Evolutionary conservation across 2,113 vertebrate species (phyloP).

Genomic region (Loxodonta africana): DNA sequence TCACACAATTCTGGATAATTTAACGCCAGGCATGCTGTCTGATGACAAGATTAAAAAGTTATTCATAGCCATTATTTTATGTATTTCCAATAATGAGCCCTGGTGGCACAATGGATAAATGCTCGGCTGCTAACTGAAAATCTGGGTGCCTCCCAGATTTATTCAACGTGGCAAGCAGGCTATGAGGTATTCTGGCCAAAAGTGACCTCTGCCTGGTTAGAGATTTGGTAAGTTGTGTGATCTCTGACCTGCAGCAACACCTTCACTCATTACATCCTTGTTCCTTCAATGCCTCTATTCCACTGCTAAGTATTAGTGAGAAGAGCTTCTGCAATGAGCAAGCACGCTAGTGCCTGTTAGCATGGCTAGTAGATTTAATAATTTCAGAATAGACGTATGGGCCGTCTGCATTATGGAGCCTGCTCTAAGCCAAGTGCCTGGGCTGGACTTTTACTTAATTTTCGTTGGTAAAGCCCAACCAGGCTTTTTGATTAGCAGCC

Average conservation of each 20-base stretch:
- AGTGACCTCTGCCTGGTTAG: background rate
- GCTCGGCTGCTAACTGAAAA: background rate
- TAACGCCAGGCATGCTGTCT: constrained; percentile 70
- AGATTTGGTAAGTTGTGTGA: background rate
- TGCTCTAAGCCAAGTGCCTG: background rate
- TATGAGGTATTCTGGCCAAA: background rate
- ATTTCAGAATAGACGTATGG: background rate
- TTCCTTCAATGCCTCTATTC: background rate
- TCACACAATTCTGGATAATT: constrained; percentile 72
- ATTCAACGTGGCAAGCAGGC: background rate
- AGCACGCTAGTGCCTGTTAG: background rate
- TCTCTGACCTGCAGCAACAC: background rate
- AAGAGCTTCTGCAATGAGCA: background rate
- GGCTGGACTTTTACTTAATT: background rate
- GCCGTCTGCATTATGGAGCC: background rate
- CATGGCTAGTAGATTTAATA: background rate
- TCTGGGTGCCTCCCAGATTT: background rate
- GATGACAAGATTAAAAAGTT: constrained; percentile 74
- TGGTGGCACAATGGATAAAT: background rate
- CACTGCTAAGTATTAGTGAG: background rate
- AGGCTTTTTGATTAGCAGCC: no score
- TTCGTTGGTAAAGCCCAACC: background rate
- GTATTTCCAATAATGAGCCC: constrained; percentile 75
- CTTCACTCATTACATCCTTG: no score
- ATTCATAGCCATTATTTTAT: constrained; percentile 78